phyloP scores from a whole-genome alignment of 1,140 invertebrate genomes.

The Hylaeus anthracinus region DNA sequence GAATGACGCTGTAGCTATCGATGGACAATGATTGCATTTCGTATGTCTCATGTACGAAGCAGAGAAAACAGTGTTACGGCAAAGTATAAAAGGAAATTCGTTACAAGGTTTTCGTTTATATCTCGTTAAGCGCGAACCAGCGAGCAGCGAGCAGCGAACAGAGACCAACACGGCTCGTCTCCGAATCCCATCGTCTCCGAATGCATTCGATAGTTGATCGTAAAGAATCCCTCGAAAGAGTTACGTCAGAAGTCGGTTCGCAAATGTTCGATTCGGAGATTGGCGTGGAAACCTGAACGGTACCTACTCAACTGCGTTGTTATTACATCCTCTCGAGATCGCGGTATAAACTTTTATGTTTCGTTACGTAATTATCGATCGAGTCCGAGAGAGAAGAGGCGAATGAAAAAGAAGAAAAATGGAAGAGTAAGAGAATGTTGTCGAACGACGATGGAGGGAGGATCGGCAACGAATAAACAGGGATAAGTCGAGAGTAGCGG shows the following conservation, averaged over 20 bases:
- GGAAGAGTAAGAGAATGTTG: background rate
- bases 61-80: background rate
- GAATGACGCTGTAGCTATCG: constrained; percentile 15
- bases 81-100: constrained; percentile 57
- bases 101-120: constrained; percentile 63
- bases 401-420: background rate
- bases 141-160: too few relatives aligned
- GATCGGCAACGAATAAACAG: constrained; percentile 7
- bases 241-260: background rate
- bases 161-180: too few relatives aligned
- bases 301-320: background rate
- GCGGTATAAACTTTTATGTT: constrained; percentile 17
- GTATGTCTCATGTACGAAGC: background rate
- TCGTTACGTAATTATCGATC: constrained; percentile 75
- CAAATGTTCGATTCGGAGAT: background rate
- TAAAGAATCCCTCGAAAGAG: too few relatives aligned
- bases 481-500: constrained; percentile 4
- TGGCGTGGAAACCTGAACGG: background rate
- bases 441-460: background rate
- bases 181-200: background rate
- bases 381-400: constrained; percentile 49
- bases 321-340: background rate
- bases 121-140: constrained; percentile 1
- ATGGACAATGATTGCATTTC: constrained; percentile 7
- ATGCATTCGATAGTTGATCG: background rate